Evolutionary conservation across 2,113 vertebrate species (phyloP).

Genomic region (Nesogale talazaci): DNA sequence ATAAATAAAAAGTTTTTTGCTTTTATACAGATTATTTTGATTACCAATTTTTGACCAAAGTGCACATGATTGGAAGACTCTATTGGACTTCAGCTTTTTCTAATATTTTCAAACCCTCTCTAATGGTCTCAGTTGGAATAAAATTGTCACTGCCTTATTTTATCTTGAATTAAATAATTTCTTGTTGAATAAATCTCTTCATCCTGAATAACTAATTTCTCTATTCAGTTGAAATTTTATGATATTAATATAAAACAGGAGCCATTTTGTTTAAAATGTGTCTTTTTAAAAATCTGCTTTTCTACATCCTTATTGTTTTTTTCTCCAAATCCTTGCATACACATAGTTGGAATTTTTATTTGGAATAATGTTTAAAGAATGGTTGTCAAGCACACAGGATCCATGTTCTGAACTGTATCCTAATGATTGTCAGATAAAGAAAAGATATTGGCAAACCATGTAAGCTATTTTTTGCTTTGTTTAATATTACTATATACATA

Average conservation of each 20-base stretch:
- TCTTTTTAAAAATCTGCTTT: neutral
- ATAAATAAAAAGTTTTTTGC: neutral
- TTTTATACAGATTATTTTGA: neutral
- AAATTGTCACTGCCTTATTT: neutral
- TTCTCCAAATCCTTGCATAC: neutral
- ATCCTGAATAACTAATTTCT: neutral
- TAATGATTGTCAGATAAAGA: neutral
- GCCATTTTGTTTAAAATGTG: neutral
- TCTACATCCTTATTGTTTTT: neutral
- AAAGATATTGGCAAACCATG: neutral
- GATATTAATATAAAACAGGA: neutral
- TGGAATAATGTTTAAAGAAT: neutral
- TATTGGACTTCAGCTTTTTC: neutral
- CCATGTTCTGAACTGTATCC: neutral
- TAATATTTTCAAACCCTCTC: neutral
- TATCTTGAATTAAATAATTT: neutral
- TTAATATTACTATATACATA: neutral
- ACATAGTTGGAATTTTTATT: neutral
- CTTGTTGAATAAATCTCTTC: neutral
- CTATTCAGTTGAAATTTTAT: neutral
- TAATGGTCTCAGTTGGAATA: neutral
- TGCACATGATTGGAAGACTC: neutral
- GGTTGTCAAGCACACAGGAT: neutral
- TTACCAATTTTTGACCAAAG: neutral
- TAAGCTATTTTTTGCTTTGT: neutral